phyloP scores from a whole-genome alignment of 1,140 invertebrate species.

The Heliothis virescens region DNA sequence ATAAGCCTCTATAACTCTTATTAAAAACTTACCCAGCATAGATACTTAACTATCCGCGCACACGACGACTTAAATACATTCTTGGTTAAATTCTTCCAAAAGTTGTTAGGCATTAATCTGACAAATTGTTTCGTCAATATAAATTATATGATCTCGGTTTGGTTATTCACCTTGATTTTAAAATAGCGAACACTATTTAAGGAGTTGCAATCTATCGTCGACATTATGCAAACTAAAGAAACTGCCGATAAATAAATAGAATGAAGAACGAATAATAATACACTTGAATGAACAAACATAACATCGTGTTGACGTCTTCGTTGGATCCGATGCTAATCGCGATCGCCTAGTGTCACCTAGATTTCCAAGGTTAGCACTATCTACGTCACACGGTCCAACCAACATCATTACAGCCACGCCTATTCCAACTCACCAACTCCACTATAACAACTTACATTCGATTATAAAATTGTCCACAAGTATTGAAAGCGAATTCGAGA shows the following conservation, averaged over 20 bases:
- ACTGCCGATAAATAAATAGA: neutral
- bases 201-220: no score
- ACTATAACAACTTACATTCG: conserved; percentile 37
- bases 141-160: no score
- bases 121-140: no score
- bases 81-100: no score
- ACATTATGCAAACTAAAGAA: neutral
- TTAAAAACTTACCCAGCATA: no score
- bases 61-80: no score
- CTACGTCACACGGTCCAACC: conserved; percentile 19
- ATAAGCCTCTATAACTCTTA: no score
- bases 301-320: conserved; percentile 29
- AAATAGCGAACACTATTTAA: no score
- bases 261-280: neutral
- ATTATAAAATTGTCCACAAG: conserved; percentile 33
- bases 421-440: neutral
- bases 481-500: conserved; percentile 30
- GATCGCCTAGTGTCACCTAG: conserved; percentile 29
- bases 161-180: no score
- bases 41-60: no score
- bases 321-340: conserved; percentile 5
- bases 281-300: conserved; percentile 16
- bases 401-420: conserved; percentile 42
- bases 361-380: conserved; percentile 10
- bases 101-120: no score